phyloP scores from a whole-genome alignment of 2,797 vertebrate genomes.

The Lepilemur ruficaudatus region DNA sequence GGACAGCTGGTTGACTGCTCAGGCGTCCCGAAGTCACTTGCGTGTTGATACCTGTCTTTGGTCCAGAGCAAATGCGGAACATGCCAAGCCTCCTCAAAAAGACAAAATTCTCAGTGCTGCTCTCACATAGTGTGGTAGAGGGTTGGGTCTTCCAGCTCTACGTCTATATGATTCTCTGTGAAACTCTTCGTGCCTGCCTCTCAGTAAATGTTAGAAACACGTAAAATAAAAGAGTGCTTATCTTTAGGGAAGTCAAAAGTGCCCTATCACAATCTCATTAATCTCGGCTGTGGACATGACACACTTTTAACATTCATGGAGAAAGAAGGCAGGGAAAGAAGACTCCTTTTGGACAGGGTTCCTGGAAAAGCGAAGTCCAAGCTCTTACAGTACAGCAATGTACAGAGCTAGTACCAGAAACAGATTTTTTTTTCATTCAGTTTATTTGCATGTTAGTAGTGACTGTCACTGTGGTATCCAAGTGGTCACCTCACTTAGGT shows the following conservation, averaged over 20 bases:
- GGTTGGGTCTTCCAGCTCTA: background rate
- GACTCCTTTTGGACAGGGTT: conserved; percentile 1
- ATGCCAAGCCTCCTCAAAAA: conserved; percentile 14
- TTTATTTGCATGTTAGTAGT: background rate
- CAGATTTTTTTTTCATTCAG: conserved; percentile 1
- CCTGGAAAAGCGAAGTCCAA: background rate
- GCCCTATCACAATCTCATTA: background rate
- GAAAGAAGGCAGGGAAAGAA: background rate
- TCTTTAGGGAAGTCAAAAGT: conserved; percentile 4
- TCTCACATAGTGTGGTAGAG: background rate
- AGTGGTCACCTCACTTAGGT: background rate
- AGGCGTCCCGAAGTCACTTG: conserved; percentile 36
- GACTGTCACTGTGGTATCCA: background rate
- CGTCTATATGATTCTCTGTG: background rate
- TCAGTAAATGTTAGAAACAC: conserved; percentile 19
- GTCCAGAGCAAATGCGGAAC: background rate
- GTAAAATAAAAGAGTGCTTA: background rate
- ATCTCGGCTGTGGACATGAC: background rate
- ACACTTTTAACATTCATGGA: conserved; percentile 13
- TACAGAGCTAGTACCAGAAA: background rate
- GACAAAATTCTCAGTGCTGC: background rate
- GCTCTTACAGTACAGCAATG: background rate
- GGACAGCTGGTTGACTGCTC: background rate
- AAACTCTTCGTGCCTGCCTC: conserved; percentile 31
- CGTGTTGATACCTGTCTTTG: background rate